phyloP scores from a whole-genome alignment of 1,140 invertebrate species.

The Drosophila subpulchrella region DNA sequence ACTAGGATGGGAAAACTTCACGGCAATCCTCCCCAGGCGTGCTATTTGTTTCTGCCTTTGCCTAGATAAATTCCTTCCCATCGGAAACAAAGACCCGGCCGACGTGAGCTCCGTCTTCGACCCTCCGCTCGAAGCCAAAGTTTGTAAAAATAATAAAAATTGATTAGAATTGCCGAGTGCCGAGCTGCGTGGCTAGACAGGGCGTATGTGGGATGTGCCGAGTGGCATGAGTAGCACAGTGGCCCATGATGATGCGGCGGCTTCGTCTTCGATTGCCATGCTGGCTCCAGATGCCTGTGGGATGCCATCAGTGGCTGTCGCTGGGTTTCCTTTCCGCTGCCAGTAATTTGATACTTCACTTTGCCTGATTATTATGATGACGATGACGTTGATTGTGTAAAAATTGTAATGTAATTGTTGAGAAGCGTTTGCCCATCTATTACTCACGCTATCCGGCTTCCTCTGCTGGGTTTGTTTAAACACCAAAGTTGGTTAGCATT shows the following conservation, averaged over 20 bases:
- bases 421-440: constrained; percentile 38
- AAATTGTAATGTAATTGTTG: constrained; percentile 81
- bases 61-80: constrained; percentile 70
- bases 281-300: constrained; percentile 44
- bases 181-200: constrained; percentile 41
- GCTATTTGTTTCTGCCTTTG: constrained; percentile 67
- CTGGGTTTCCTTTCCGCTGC: constrained; percentile 27
- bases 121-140: constrained; percentile 45
- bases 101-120: constrained; percentile 31
- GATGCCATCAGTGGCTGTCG: constrained; percentile 30
- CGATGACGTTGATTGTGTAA: constrained; percentile 80
- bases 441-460: not conserved
- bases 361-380: constrained; percentile 80
- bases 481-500: constrained; percentile 46
- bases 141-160: constrained; percentile 85
- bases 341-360: constrained; percentile 81
- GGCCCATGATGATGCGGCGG: constrained; percentile 41
- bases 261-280: constrained; percentile 69
- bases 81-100: constrained; percentile 66
- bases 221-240: not conserved
- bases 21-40: constrained; percentile 69
- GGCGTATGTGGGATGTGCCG: constrained; percentile 58
- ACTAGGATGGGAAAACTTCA: constrained; percentile 19
- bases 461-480: constrained; percentile 46
- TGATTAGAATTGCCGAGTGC: constrained; percentile 81